phyloP scores from a whole-genome alignment of 2,888 invertebrate species.

The Ischnura elegans region DNA sequence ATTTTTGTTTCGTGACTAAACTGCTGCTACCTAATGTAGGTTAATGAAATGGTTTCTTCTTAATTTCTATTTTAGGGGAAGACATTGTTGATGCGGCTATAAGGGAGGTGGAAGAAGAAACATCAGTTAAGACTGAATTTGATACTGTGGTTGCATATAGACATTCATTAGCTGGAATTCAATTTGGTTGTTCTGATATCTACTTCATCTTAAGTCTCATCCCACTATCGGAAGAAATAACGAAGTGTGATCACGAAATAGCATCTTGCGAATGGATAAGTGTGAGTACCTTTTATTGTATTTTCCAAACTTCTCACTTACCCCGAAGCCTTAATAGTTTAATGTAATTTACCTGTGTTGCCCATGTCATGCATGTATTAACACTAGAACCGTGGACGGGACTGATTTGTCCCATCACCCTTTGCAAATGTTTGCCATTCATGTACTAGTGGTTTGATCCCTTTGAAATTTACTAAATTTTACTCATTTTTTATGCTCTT shows the following conservation, averaged over 20 bases:
- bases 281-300: slow-evolving; percentile 75
- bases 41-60: not conserved
- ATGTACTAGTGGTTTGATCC: too few relatives aligned
- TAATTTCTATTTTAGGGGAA: slow-evolving; percentile 83
- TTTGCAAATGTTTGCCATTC: too few relatives aligned
- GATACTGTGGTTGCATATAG: slow-evolving; percentile 87
- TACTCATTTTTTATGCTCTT: too few relatives aligned
- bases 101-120: slow-evolving; percentile 95
- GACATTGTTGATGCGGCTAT: slow-evolving; percentile 89
- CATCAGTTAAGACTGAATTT: slow-evolving; percentile 89
- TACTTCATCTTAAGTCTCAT: slow-evolving; percentile 88
- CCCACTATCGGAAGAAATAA: slow-evolving; percentile 83
- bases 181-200: slow-evolving; percentile 92
- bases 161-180: slow-evolving; percentile 85
- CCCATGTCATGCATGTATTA: too few relatives aligned
- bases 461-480: too few relatives aligned
- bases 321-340: too few relatives aligned
- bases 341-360: too few relatives aligned
- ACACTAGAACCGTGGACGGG: too few relatives aligned
- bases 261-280: slow-evolving; percentile 91
- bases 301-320: too few relatives aligned
- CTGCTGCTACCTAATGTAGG: not conserved
- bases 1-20: too few relatives aligned
- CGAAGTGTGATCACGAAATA: slow-evolving; percentile 88
- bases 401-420: too few relatives aligned